phyloP scores from a whole-genome alignment of 2,113 vertebrate genomes.

The Prietella phreatophila region DNA sequence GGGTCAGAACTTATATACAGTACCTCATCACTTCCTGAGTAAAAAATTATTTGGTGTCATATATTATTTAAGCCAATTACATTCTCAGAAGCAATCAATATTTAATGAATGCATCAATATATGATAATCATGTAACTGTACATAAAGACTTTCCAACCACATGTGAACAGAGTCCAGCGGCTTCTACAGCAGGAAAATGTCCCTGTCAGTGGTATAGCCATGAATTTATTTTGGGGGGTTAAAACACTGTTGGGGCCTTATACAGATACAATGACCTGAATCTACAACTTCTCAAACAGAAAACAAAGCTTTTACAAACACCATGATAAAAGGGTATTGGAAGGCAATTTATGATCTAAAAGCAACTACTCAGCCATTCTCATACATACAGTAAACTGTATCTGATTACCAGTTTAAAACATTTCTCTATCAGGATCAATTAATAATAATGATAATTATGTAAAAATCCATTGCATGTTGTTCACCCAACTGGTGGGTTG shows the following conservation, averaged over 20 bases:
- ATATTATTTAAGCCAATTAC: conserved; percentile 26
- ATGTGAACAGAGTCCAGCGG: not conserved
- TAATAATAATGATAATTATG: not conserved
- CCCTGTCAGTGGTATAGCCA: not conserved
- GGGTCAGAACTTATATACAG: not conserved
- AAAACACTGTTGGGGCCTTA: not conserved
- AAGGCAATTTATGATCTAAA: not conserved
- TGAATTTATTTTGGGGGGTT: not conserved
- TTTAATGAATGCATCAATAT: conserved; percentile 35
- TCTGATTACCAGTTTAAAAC: not conserved
- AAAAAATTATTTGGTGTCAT: not conserved
- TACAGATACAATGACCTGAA: not conserved
- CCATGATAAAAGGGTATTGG: not conserved
- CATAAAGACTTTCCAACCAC: not conserved
- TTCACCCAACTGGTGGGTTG: not conserved
- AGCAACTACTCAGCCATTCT: not conserved
- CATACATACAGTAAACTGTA: not conserved
- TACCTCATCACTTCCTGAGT: not conserved
- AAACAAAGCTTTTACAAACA: not conserved
- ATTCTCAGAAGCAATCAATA: conserved; percentile 17
- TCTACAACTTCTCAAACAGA: not conserved
- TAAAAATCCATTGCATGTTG: not conserved
- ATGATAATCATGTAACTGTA: conserved; percentile 31
- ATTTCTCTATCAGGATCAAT: not conserved
- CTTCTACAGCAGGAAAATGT: not conserved